A percentile compares a stretch with the other conserved stretches of the same genome.
Evolutionary conservation across 2,797 vertebrate genomes (phyloP).

Genomic region (Acanthis flammea): DNA sequence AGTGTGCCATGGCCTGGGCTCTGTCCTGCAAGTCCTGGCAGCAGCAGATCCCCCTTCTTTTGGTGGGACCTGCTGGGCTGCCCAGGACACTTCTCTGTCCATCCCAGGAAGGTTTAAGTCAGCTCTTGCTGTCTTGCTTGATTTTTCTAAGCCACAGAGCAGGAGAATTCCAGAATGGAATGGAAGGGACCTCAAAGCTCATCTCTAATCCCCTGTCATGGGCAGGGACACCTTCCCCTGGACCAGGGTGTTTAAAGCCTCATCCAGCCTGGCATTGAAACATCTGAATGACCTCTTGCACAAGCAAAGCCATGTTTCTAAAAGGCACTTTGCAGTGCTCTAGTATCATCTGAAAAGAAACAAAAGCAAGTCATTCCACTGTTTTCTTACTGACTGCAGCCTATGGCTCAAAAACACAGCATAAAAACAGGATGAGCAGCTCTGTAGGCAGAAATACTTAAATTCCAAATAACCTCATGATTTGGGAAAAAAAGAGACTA

Average conservation of each 20-base stretch:
- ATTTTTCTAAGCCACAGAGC: not conserved
- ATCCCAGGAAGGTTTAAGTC: too few relatives aligned
- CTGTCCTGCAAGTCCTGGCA: not conserved
- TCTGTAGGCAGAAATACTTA: not conserved
- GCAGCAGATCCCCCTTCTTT: accelerated
- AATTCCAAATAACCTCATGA: conserved; percentile 2
- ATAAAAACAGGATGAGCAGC: not conserved
- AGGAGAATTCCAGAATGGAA: not conserved
- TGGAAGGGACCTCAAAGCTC: not conserved
- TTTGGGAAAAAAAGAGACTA: not conserved
- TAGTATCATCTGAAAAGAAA: not conserved
- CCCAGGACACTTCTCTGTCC: not conserved
- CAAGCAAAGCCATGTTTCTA: not conserved
- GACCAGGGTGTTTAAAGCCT: not conserved
- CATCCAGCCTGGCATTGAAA: not conserved
- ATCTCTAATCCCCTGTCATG: not conserved
- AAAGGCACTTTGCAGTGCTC: not conserved
- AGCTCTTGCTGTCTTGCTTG: not conserved
- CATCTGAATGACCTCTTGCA: not conserved
- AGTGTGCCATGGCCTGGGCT: not conserved
- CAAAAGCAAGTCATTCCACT: not conserved
- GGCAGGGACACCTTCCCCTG: not conserved
- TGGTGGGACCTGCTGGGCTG: not conserved
- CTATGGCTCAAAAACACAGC: not conserved
- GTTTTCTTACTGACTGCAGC: conserved; percentile 1